Evolutionary conservation across 2,113 vertebrate species (phyloP).

Genomic region (Tachycineta bicolor): DNA sequence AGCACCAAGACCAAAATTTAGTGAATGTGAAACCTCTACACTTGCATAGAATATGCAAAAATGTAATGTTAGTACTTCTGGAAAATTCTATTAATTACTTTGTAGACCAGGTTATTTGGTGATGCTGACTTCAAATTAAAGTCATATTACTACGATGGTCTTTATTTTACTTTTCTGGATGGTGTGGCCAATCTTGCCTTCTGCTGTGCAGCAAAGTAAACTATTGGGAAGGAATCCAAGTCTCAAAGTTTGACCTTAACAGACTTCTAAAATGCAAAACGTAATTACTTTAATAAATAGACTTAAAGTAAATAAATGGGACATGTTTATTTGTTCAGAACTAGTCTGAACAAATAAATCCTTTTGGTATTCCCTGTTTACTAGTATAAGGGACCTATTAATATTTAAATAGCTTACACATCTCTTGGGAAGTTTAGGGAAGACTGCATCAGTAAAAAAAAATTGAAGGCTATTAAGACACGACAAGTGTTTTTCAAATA

Average conservation of each 20-base stretch:
- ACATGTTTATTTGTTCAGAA: background rate
- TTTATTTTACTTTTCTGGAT: background rate
- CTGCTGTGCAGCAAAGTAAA: background rate
- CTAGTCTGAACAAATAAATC: background rate
- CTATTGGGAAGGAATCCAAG: background rate
- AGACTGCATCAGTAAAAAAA: background rate
- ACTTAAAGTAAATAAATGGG: background rate
- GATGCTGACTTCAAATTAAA: background rate
- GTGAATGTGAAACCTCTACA: too few relatives aligned
- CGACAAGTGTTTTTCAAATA: background rate
- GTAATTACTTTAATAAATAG: background rate
- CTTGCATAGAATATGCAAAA: background rate
- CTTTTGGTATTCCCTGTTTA: background rate
- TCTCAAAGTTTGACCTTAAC: background rate
- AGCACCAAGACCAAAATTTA: too few relatives aligned
- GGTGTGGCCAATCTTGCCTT: background rate
- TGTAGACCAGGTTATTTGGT: background rate
- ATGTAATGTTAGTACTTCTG: background rate
- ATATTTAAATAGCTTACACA: background rate
- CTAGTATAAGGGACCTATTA: background rate
- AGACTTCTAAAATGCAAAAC: background rate
- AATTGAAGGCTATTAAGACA: background rate
- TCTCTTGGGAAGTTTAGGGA: background rate
- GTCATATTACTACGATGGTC: background rate
- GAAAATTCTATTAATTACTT: background rate